Base-by-base conservation (phyloP, 2,113 vertebrate genomes). In the Cinclus cinclus region DNA sequence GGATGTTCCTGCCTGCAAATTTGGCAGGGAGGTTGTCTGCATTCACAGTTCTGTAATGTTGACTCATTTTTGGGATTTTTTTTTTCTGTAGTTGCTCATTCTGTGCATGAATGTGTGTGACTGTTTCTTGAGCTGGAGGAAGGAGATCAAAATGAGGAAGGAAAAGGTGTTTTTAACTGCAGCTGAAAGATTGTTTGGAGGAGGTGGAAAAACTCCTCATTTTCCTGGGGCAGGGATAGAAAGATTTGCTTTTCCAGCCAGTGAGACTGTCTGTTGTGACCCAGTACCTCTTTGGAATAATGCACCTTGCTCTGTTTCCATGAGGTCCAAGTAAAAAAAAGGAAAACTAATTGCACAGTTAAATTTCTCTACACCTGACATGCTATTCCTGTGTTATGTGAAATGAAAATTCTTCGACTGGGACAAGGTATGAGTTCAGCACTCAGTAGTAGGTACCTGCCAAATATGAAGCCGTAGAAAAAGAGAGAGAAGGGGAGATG, bases 381-480 rank as follows among this genome's bases (percentile, higher is more conserved):
- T 19, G 8, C 2, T 60, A 13, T 30, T 73, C 27, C 31, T 41
- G 12, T 33, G n/a, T 47, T 47, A 13, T 20, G 9, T 70, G 60
- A 83, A 90, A 70, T 41, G 13, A 83, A 68, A 56, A 16, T 60
- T 71, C 68, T 89, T 76, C 9, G 30, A 1, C 13, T 59, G 56
- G 15, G 27, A 33, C 37, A 58, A 87, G 59, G 20, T 58, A 68
- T 24, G 37, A 81, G 23, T 64, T 87, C 80, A 75, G 41, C 35
- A 16, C 75, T 90, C 69, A 82, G 73, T 9, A 71, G 30, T 9
- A 75, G 25, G 24, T 60, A 82, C 33, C 31, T 94, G 86, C 69
- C 83, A 94, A 81, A 71, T 50, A 37, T 79, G 79, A 90, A 94
- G 31, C 31, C 58, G 64, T 84, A 71, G 81, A 74, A 86, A 94